phyloP scores from a whole-genome alignment of 1,140 invertebrate genomes.

The Drosophila pachea region DNA sequence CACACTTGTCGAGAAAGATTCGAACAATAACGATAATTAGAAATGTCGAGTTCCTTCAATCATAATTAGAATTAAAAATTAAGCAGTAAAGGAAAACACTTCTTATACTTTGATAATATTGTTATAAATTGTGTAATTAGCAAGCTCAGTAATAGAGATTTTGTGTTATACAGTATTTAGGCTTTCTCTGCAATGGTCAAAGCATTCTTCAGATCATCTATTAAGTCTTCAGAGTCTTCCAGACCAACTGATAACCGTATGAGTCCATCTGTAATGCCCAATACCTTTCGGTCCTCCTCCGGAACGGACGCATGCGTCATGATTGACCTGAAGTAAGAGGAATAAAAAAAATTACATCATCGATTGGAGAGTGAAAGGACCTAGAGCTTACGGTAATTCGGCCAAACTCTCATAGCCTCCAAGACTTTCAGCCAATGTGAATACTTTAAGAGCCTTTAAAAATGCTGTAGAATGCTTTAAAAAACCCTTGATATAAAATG shows the following conservation, averaged over 20 bases:
- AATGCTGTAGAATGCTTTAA: conserved; percentile 88
- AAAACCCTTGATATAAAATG: conserved; percentile 92
- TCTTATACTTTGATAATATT: too few species aligned
- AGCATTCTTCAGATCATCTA: conserved; percentile 93
- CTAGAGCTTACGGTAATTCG: conserved; percentile 88
- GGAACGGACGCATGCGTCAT: conserved; percentile 93
- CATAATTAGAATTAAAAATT: too few species aligned
- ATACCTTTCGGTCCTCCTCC: conserved; percentile 83
- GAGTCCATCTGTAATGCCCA: conserved; percentile 93
- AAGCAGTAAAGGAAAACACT: too few species aligned
- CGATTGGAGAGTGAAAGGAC: background rate
- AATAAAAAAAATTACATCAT: background rate
- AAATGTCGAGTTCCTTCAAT: too few species aligned
- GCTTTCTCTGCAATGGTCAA: conserved; percentile 74
- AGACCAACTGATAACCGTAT: conserved; percentile 95
- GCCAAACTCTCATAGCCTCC: conserved; percentile 97
- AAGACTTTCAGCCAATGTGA: conserved; percentile 95
- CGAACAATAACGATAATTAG: too few species aligned
- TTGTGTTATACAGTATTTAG: conserved; percentile 17
- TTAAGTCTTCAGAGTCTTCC: conserved; percentile 92
- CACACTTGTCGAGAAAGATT: too few species aligned
- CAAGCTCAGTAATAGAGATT: too few species aligned
- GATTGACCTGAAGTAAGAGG: conserved; percentile 78
- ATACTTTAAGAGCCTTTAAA: conserved; percentile 87
- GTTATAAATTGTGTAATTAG: too few species aligned